phyloP scores from a whole-genome alignment of 2,797 vertebrate species.

The Pantherophis alleghaniensis region DNA sequence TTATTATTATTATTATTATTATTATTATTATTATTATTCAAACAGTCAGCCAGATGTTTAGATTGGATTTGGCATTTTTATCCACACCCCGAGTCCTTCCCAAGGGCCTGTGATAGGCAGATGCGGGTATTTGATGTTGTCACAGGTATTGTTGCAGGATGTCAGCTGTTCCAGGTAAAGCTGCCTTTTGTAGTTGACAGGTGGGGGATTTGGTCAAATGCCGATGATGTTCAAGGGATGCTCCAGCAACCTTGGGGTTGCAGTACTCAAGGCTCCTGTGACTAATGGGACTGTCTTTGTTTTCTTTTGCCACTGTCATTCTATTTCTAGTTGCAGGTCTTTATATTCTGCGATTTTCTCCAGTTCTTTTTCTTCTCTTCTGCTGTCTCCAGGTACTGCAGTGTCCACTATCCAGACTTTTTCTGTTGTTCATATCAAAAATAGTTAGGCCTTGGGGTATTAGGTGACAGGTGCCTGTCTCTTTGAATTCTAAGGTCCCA shows the following conservation, averaged over 20 bases:
- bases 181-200: not conserved
- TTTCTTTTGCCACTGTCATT: not conserved
- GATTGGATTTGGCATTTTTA: not conserved
- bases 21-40: fast-evolving
- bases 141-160: not conserved
- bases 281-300: no score
- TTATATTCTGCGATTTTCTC: not conserved
- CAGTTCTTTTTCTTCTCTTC: not conserved
- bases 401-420: not conserved
- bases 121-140: not conserved
- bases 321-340: not conserved
- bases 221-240: not conserved
- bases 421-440: not conserved
- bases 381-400: not conserved
- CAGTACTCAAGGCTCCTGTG: not conserved
- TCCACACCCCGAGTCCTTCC: not conserved
- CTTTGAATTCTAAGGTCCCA: not conserved
- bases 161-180: not conserved
- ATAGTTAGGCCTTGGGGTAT: not conserved
- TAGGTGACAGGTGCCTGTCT: not conserved
- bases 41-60: not conserved
- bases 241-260: not conserved
- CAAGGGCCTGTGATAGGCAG: not conserved
- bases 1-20: fast-evolving
- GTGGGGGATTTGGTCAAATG: not conserved